Conservation (phyloP, 1,140 invertebrate species). For the Eubasilissa regina region DNA sequence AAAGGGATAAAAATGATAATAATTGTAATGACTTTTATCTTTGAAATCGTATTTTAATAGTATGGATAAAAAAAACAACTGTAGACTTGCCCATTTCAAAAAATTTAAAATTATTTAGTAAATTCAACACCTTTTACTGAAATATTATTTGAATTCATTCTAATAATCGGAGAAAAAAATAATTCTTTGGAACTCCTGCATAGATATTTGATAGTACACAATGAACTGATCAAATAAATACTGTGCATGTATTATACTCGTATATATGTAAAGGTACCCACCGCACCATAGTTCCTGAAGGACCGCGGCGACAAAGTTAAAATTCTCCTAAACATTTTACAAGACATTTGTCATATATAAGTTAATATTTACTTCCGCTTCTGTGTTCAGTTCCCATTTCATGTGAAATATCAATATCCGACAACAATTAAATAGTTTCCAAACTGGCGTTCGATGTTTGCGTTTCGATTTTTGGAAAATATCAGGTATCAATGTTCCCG, state of each 20-base stretch:
- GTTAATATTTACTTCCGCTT: slow-evolving; percentile 48
- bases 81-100: too few relatives aligned
- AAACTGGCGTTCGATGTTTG: slow-evolving; percentile 20
- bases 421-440: slow-evolving; percentile 28
- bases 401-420: slow-evolving; percentile 44
- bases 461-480: slow-evolving; percentile 27
- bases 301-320: neutral
- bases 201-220: neutral
- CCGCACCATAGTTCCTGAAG: too few relatives aligned
- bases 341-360: slow-evolving; percentile 11
- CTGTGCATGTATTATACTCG: too few relatives aligned
- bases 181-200: neutral
- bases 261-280: neutral
- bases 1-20: too few relatives aligned
- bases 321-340: neutral
- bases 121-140: too few relatives aligned
- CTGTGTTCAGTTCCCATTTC: slow-evolving; percentile 36
- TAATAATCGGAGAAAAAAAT: neutral
- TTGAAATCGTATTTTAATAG: too few relatives aligned
- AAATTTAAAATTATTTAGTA: too few relatives aligned
- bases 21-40: too few relatives aligned
- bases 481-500: slow-evolving; percentile 19
- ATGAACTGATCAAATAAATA: neutral
- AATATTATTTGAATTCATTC: too few relatives aligned
- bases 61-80: too few relatives aligned